Conservation (phyloP, 2,797 vertebrate genomes). For the Coracias cyanogaster region DNA sequence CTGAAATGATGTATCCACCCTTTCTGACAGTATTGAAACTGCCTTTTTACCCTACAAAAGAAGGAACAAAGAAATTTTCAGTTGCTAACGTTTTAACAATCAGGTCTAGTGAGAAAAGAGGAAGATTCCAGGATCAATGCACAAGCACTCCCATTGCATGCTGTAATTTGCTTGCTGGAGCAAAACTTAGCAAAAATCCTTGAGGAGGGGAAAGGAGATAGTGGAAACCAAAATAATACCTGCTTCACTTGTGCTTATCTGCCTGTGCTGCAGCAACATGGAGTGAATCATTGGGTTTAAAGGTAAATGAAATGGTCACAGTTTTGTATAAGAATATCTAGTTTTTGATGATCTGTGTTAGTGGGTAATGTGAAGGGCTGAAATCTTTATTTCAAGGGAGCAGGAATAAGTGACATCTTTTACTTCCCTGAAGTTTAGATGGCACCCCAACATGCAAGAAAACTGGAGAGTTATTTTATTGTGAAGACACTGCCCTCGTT, state of each 20-base stretch:
- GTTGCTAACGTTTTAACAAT: neutral
- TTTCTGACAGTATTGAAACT: neutral
- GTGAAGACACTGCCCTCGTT: neutral
- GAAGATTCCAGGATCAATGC: neutral
- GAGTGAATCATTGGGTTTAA: neutral
- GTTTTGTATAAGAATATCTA: neutral
- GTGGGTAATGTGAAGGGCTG: neutral
- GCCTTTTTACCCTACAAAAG: neutral
- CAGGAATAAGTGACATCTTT: neutral
- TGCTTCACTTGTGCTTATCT: neutral
- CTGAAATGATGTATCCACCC: neutral
- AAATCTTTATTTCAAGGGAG: neutral
- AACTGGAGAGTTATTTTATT: neutral
- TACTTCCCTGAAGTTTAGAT: neutral
- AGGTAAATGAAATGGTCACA: neutral
- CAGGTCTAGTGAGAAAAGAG: neutral
- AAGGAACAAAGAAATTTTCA: neutral
- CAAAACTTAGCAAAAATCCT: neutral
- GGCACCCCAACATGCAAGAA: neutral
- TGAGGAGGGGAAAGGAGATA: neutral
- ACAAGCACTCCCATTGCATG: fast-evolving
- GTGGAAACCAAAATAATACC: neutral
- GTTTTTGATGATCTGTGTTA: neutral
- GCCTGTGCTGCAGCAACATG: neutral
- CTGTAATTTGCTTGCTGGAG: neutral